phyloP scores from a whole-genome alignment of 2,797 vertebrate genomes.

The Darevskia nairensis region DNA sequence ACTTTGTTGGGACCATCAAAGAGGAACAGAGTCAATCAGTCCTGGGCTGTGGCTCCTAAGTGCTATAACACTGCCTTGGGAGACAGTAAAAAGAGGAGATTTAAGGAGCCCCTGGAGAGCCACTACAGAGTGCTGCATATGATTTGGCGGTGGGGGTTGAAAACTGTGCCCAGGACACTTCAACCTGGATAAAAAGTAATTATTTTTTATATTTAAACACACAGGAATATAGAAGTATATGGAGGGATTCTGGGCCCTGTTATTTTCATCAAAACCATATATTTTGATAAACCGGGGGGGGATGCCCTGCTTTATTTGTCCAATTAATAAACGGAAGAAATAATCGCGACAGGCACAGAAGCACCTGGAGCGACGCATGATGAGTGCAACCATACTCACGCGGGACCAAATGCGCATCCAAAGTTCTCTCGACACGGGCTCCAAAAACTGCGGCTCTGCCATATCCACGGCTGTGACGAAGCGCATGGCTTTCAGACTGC shows the following conservation, averaged over 20 bases:
- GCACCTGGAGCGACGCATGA: background rate
- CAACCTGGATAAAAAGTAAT: background rate
- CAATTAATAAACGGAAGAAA: background rate
- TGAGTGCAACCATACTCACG: constrained; percentile 61
- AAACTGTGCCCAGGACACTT: background rate
- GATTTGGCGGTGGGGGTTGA: no score
- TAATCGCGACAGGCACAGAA: background rate
- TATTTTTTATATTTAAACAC: no score
- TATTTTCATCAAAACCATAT: no score
- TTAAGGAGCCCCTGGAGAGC: background rate
- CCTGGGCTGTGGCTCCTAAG: background rate
- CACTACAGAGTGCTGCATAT: background rate
- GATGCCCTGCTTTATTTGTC: no score
- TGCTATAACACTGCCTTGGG: background rate
- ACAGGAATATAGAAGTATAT: no score
- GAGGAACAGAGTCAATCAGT: background rate
- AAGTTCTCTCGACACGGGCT: constrained; percentile 89
- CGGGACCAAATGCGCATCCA: constrained; percentile 90
- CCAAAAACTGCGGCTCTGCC: constrained; percentile 76
- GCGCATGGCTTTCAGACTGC: constrained; percentile 87
- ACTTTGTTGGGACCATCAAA: background rate
- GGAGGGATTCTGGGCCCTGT: no score
- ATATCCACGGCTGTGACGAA: constrained; percentile 85
- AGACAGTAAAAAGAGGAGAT: background rate
- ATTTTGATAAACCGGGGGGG: no score